Evolutionary conservation across 2,888 invertebrate species (phyloP).

Genomic region (Patella pellucida): DNA sequence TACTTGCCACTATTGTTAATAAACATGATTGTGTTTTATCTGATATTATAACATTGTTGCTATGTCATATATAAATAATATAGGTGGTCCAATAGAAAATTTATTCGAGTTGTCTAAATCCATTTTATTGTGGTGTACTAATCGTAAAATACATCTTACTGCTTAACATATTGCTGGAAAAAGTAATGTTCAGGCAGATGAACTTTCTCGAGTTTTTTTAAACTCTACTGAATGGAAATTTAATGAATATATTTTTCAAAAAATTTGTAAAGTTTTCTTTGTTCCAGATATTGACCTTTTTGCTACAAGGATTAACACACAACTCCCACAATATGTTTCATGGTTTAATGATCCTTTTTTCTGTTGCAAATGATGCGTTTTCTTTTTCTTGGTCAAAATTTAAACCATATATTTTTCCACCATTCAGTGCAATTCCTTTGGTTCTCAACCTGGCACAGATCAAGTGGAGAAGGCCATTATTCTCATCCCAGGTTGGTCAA

Average conservation of each 20-base stretch:
- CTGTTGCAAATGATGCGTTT: slow-evolving; percentile 26
- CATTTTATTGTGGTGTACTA: slow-evolving; percentile 32
- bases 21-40: slow-evolving; percentile 7
- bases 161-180: slow-evolving; percentile 22
- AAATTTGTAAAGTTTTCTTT: slow-evolving; percentile 24
- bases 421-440: slow-evolving; percentile 23
- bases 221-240: slow-evolving; percentile 31
- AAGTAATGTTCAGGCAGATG: slow-evolving; percentile 28
- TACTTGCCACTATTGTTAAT: neutral
- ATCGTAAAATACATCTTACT: slow-evolving; percentile 26
- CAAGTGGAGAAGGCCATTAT: neutral
- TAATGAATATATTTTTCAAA: slow-evolving; percentile 22
- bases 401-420: slow-evolving; percentile 33
- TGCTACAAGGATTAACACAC: slow-evolving; percentile 29
- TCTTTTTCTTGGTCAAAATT: slow-evolving; percentile 28
- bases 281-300: slow-evolving; percentile 34
- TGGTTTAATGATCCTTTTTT: slow-evolving; percentile 30
- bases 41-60: slow-evolving; percentile 25
- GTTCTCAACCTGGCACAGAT: slow-evolving; percentile 13
- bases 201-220: slow-evolving; percentile 27
- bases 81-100: slow-evolving; percentile 16
- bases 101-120: neutral
- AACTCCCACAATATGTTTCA: slow-evolving; percentile 26
- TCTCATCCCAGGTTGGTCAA: neutral
- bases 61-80: slow-evolving; percentile 30